Conservation (phyloP, 2,888 invertebrate genomes). For the Scotopteryx bipunctaria region DNA sequence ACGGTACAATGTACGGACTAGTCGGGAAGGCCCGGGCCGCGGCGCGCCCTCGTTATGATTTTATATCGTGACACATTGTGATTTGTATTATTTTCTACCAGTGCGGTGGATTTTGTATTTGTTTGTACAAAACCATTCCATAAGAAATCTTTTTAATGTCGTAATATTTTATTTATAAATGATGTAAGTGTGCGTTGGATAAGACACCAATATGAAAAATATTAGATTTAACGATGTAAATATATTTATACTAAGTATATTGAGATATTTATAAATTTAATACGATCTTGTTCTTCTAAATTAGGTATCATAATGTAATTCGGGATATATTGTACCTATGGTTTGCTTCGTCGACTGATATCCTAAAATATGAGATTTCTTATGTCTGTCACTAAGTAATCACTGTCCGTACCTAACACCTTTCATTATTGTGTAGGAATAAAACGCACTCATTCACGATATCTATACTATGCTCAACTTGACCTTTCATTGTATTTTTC, state of each 20-base stretch:
- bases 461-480: conserved; percentile 29
- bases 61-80: conserved; percentile 67
- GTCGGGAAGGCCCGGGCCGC: conserved; percentile 55
- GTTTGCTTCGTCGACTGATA: conserved; percentile 66
- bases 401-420: conserved; percentile 26
- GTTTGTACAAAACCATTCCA: conserved; percentile 83
- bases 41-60: conserved; percentile 48
- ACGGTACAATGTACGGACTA: conserved; percentile 78
- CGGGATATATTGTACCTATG: conserved; percentile 63
- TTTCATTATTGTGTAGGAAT: conserved; percentile 32
- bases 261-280: conserved; percentile 83
- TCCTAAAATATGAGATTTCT: conserved; percentile 54
- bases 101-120: conserved; percentile 73
- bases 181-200: conserved; percentile 77
- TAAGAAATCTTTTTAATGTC: conserved; percentile 70
- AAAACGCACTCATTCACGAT: conserved; percentile 34
- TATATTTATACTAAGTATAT: conserved; percentile 79
- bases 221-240: conserved; percentile 78
- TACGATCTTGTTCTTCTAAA: conserved; percentile 81
- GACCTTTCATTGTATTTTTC: conserved; percentile 28
- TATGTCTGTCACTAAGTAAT: conserved; percentile 56
- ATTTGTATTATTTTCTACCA: conserved; percentile 72
- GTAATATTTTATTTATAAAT: conserved; percentile 75
- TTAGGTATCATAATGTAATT: conserved; percentile 73
- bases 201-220: conserved; percentile 81